Evolutionary conservation across 2,888 invertebrate species (phyloP).

Genomic region (Morpho achilles): DNA sequence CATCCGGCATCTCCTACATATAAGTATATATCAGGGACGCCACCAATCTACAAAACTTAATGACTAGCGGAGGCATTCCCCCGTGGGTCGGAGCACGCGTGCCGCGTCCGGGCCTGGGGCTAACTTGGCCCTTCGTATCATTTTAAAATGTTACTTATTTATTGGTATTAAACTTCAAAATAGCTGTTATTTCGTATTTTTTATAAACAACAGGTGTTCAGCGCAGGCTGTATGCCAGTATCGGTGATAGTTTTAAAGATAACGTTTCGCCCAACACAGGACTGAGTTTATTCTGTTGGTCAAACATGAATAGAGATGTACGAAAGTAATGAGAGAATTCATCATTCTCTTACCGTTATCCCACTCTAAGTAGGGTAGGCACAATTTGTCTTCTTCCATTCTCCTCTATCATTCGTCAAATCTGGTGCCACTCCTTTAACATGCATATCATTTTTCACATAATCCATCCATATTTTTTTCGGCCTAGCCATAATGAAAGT

Average conservation of each 20-base stretch:
- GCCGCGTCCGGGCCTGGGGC: constrained; percentile 41
- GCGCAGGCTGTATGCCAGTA: constrained; percentile 28
- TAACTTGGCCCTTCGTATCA: constrained; percentile 27
- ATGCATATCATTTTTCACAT: too few species aligned
- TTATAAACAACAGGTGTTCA: constrained; percentile 31
- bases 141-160: constrained; percentile 7
- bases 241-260: constrained; percentile 44
- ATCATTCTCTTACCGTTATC: too few species aligned
- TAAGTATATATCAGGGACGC: constrained; percentile 52
- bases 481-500: too few species aligned
- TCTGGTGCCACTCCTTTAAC: too few species aligned
- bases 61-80: constrained; percentile 69
- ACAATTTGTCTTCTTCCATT: too few species aligned
- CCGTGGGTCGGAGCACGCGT: constrained; percentile 45
- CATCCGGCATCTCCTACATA: constrained; percentile 60
- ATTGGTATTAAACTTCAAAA: constrained; percentile 13
- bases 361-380: too few species aligned
- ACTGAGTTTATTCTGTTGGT: constrained; percentile 47
- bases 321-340: too few species aligned
- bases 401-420: too few species aligned
- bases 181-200: constrained; percentile 1
- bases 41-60: constrained; percentile 67
- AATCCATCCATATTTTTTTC: too few species aligned
- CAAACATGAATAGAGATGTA: constrained; percentile 38
- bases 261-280: constrained; percentile 38